Evolutionary conservation across 1,140 invertebrate genomes (phyloP).

Genomic region (Tetranychus cinnabarinus): DNA sequence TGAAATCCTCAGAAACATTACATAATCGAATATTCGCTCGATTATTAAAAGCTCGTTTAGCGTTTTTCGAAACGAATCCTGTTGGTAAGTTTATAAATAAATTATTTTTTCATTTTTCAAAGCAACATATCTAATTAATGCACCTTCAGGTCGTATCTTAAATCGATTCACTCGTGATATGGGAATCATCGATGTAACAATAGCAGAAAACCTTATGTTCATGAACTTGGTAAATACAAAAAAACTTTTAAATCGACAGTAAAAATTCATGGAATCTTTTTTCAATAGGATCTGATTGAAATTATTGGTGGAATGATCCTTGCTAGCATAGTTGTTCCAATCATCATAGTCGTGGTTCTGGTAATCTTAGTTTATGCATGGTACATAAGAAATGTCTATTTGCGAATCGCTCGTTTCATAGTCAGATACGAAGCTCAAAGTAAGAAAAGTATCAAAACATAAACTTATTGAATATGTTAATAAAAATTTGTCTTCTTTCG

Average conservation of each 20-base stretch:
- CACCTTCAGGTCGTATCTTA: not conserved
- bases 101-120: not conserved
- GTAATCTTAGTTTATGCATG: not conserved
- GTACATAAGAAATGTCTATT: not conserved
- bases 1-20: conserved; percentile 38
- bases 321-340: not conserved
- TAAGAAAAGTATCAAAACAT: not conserved
- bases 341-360: not conserved
- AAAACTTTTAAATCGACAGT: not conserved
- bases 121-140: not conserved
- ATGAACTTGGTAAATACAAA: not conserved
- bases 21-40: conserved; percentile 61
- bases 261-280: not conserved
- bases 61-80: conserved; percentile 67
- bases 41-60: conserved; percentile 51
- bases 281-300: not conserved
- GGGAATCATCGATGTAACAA: not conserved
- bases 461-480: not conserved
- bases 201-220: conserved; percentile 32
- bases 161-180: conserved; percentile 9
- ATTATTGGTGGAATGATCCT: not conserved
- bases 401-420: not conserved
- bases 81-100: conserved; percentile 20
- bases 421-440: not conserved
- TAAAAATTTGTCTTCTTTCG: not conserved